Percentiles rank a stretch among this genome's conserved stretches.
phyloP scores from a whole-genome alignment of 2,113 vertebrate genomes.

The Euleptes europaea region DNA sequence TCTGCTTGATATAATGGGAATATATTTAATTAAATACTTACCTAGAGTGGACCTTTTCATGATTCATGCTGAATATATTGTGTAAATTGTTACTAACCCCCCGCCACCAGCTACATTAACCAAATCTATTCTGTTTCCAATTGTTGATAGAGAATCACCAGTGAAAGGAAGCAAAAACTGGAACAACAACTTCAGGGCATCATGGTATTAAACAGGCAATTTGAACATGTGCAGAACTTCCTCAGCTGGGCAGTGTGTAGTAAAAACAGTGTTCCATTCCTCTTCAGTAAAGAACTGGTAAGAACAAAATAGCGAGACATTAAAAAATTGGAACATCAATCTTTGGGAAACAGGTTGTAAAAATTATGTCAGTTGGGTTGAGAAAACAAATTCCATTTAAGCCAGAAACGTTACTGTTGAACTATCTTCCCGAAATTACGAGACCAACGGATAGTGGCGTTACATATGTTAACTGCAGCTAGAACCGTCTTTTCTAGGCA shows the following conservation, averaged over 20 bases:
- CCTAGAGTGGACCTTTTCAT: neutral
- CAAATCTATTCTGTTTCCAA: slow-evolving; percentile 11
- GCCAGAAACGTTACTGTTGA: too few species aligned
- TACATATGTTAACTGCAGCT: too few species aligned
- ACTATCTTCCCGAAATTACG: too few species aligned
- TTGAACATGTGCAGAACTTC: slow-evolving; percentile 96
- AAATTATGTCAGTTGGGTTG: too few species aligned
- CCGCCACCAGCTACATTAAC: slow-evolving; percentile 17
- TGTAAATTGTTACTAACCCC: neutral
- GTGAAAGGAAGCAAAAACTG: slow-evolving; percentile 87
- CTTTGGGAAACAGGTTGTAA: too few species aligned
- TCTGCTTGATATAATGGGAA: neutral
- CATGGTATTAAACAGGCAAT: slow-evolving; percentile 89
- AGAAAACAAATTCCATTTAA: too few species aligned
- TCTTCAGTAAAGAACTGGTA: slow-evolving; percentile 98
- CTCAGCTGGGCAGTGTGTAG: slow-evolving; percentile 93
- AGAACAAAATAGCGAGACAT: slow-evolving; percentile 28
- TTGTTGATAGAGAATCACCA: slow-evolving; percentile 84
- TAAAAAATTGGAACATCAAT: too few species aligned
- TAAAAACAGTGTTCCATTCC: slow-evolving; percentile 88
- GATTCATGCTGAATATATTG: neutral
- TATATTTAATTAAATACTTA: neutral
- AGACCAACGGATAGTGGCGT: too few species aligned
- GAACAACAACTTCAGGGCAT: slow-evolving; percentile 91
- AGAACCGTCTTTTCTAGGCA: too few species aligned